phyloP scores from a whole-genome alignment of 2,113 vertebrate species.

The Leucoraja erinaceus region DNA sequence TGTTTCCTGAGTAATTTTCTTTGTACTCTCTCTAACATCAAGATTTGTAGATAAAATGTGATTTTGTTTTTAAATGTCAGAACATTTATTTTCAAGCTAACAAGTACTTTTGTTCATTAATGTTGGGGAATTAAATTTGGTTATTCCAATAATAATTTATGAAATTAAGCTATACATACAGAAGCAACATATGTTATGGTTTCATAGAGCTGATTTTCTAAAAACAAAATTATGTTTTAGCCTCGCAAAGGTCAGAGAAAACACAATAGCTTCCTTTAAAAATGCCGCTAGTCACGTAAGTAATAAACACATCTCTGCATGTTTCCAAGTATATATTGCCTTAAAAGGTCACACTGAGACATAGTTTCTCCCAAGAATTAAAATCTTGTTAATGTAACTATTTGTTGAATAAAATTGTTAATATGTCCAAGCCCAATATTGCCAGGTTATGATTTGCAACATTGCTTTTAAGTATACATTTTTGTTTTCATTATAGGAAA shows the following conservation, averaged over 20 bases:
- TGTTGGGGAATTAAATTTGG: neutral
- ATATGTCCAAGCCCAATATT: neutral
- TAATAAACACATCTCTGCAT: conserved; percentile 39
- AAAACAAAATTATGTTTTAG: conserved; percentile 53
- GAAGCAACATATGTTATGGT: neutral
- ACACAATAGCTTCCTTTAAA: conserved; percentile 87
- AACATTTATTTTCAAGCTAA: neutral
- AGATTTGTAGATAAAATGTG: neutral
- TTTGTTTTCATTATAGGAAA: neutral
- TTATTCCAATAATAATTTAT: neutral
- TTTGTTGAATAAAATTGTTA: neutral
- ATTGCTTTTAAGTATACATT: neutral
- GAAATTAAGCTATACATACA: conserved; percentile 6
- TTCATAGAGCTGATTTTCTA: conserved; percentile 5
- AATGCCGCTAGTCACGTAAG: conserved; percentile 86
- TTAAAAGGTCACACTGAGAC: neutral
- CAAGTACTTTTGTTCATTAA: neutral
- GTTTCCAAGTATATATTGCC: neutral
- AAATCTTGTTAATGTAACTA: neutral
- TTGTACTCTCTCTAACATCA: neutral
- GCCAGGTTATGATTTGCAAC: neutral
- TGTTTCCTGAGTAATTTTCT: neutral
- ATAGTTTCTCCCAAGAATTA: neutral
- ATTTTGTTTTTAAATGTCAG: neutral
- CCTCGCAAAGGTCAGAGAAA: conserved; percentile 86